A percentile compares a stretch with the other conserved stretches of the same genome.
Evolutionary conservation across 2,888 invertebrate genomes (phyloP).

Genomic region (Aricia artaxerxes): DNA sequence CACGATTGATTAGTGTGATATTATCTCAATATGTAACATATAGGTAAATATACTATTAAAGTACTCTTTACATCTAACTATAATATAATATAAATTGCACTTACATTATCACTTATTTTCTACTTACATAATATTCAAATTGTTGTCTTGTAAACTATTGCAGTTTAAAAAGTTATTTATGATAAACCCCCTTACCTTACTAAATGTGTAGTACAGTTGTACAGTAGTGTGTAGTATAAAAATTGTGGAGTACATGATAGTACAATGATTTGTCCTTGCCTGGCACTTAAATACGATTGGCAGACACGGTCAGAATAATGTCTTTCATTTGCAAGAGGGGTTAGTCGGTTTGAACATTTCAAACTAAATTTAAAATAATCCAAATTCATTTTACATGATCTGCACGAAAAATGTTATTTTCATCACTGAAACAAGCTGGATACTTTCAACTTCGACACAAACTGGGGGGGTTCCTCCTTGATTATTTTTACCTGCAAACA

Average conservation of each 20-base stretch:
- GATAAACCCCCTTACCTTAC: not conserved
- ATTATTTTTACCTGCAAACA: slow-evolving; percentile 61
- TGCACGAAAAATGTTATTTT: not conserved
- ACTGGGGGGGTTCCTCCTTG: slow-evolving; percentile 57
- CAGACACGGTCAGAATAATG: not conserved
- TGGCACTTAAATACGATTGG: too few relatives aligned
- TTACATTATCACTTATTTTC: slow-evolving; percentile 50
- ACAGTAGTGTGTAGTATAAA: too few relatives aligned
- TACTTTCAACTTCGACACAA: slow-evolving; percentile 69
- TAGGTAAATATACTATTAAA: slow-evolving; percentile 13
- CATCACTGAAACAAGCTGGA: slow-evolving; percentile 69
- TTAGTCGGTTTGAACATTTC: not conserved
- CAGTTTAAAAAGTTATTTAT: not conserved
- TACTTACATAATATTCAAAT: slow-evolving; percentile 30
- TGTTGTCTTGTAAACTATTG: not conserved
- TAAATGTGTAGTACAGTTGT: not conserved
- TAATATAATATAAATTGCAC: slow-evolving; percentile 49
- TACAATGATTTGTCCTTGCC: too few relatives aligned
- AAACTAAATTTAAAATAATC: slow-evolving; percentile 15
- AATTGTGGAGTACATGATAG: too few relatives aligned
- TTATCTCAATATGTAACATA: slow-evolving; percentile 17
- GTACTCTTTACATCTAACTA: slow-evolving; percentile 36
- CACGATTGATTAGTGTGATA: not conserved
- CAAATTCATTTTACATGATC: not conserved
- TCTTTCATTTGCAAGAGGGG: not conserved